Percentiles rank a stretch among this genome's conserved stretches.
phyloP scores from a whole-genome alignment of 2,113 vertebrate genomes.

The Illadopsis cleaveri region DNA sequence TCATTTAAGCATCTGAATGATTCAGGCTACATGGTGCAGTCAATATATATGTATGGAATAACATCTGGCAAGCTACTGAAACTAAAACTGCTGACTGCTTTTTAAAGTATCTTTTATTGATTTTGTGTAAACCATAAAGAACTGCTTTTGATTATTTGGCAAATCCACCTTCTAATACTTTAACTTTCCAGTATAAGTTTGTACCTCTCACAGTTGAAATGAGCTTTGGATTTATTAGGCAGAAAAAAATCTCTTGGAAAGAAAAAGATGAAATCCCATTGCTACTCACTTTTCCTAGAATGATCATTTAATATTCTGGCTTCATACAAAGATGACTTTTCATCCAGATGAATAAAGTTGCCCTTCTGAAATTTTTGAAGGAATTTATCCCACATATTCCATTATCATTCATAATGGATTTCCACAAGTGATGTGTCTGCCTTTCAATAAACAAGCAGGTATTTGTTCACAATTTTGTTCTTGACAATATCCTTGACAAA shows the following conservation, averaged over 20 bases:
- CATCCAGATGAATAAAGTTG: background rate
- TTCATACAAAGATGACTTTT: background rate
- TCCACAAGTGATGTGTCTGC: background rate
- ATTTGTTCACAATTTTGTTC: background rate
- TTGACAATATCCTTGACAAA: background rate
- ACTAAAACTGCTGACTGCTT: constrained; percentile 38
- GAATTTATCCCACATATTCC: background rate
- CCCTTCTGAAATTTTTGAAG: background rate
- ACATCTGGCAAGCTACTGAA: background rate
- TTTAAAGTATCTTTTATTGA: constrained; percentile 38
- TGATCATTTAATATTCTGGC: background rate
- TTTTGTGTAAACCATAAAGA: constrained; percentile 26
- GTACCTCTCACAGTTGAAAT: background rate
- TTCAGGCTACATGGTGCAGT: background rate
- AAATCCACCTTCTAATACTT: constrained; percentile 1
- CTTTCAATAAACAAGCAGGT: background rate
- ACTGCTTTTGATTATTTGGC: constrained; percentile 26
- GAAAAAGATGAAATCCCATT: background rate
- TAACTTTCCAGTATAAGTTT: constrained; percentile 1
- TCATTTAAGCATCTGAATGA: background rate
- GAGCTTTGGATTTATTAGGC: constrained; percentile 4
- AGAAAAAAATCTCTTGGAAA: background rate
- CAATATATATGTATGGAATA: background rate
- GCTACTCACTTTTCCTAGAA: background rate
- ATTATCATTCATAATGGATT: background rate